These are phyloP conservation scores for Psettodes erumei DNA, from an alignment of 2,113 vertebrate genomes.

Conservation along the genomic window DNA sequence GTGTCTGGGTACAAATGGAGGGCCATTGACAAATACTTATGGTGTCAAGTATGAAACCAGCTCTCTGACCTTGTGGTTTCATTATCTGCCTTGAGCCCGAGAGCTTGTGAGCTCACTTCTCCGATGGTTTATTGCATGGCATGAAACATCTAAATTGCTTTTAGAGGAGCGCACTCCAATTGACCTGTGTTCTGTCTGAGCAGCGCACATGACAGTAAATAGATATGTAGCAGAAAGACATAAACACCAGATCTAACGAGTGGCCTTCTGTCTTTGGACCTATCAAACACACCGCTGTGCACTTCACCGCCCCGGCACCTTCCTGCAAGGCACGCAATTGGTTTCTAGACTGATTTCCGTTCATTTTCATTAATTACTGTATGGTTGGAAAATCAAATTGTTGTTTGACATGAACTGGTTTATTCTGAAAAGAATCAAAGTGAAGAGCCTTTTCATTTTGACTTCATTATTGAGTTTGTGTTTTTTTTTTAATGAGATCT, in stretches of 20 bases:
- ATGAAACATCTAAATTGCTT: conserved; percentile 63
- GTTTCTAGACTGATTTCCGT: background rate
- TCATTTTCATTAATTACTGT: background rate
- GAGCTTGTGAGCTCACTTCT: conserved; percentile 65
- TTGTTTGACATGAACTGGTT: too few species aligned
- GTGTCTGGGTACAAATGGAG: conserved; percentile 61
- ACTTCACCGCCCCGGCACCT: background rate
- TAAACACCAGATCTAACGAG: background rate
- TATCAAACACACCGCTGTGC: background rate
- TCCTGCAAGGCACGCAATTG: too few species aligned
- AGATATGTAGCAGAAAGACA: background rate
- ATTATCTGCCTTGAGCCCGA: conserved; percentile 68
- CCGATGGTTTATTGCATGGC: conserved; percentile 52
- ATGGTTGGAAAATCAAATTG: too few species aligned
- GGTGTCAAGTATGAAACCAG: conserved; percentile 67
- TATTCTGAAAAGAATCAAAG: too few species aligned
- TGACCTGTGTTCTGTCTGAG: conserved; percentile 45
- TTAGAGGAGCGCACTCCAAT: conserved; percentile 36
- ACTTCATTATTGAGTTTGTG: too few species aligned
- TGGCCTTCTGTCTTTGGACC: background rate
- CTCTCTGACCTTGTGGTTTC: conserved; percentile 72
- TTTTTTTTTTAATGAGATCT: too few species aligned
- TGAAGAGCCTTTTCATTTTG: too few species aligned
- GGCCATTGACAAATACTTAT: conserved; percentile 72
- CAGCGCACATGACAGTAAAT: conserved; percentile 27